phyloP scores from a whole-genome alignment of 2,797 vertebrate genomes.

The Xenentodon cancila region DNA sequence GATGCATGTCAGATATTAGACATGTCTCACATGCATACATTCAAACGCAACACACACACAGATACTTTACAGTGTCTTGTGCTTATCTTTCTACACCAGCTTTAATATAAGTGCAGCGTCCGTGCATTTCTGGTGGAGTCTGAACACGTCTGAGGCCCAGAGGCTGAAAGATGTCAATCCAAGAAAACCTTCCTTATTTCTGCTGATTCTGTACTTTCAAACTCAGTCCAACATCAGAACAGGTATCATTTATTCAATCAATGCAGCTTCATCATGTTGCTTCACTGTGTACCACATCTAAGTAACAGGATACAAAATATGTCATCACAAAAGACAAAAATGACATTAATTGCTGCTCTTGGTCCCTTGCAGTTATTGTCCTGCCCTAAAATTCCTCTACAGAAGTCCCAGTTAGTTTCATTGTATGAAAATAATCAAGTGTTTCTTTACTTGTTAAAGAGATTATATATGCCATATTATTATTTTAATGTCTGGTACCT shows the following conservation, averaged over 20 bases:
- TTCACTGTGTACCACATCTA: too few relatives aligned
- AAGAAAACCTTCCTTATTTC: not conserved
- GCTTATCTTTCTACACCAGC: not conserved
- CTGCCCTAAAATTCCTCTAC: too few relatives aligned
- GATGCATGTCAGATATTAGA: not conserved
- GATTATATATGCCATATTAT: too few relatives aligned
- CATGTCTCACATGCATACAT: not conserved
- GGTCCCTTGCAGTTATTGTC: too few relatives aligned
- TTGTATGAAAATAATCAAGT: too few relatives aligned
- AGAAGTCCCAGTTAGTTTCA: too few relatives aligned
- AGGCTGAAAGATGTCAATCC: not conserved
- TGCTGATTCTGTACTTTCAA: not conserved
- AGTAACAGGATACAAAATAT: too few relatives aligned
- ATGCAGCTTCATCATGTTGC: too few relatives aligned
- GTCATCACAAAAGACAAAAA: too few relatives aligned
- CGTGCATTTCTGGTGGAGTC: not conserved
- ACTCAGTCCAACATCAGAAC: not conserved
- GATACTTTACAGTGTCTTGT: not conserved
- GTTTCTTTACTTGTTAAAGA: too few relatives aligned
- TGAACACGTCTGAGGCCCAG: slow-evolving; percentile 11
- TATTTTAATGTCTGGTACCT: too few relatives aligned
- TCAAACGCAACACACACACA: slow-evolving; percentile 8
- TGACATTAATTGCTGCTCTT: too few relatives aligned
- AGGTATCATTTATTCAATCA: not conserved
- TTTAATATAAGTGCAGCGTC: not conserved